Base-by-base conservation (phyloP, 2,888 invertebrate species). In the Vanessa cardui region DNA sequence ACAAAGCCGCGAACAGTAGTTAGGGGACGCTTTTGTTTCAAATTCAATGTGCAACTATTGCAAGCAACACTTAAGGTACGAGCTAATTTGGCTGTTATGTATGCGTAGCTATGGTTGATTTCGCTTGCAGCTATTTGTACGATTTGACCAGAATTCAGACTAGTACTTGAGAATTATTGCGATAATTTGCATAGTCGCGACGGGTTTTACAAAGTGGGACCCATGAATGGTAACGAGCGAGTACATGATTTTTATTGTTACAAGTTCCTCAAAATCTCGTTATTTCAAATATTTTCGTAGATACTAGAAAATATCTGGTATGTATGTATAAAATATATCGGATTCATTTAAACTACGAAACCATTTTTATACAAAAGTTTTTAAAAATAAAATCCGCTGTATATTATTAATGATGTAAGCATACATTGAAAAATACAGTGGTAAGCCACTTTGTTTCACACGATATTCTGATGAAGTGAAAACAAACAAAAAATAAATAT, bases 11-110 rank as follows among this genome's bases (percentile, higher is more conserved):
- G 80, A 83, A 85, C 77, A 78, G 77, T 81, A 77, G 83, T 79
- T 80, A 82, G 86, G 84, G 90, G 81, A 75, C 75, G 81, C 88
- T 80, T 82, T 92, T 92, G 91, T 91, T 91, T 92, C 89, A 89
- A 85, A 83, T 81, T 85, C 80, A 83, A 88, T 86, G 80, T 82
- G 80, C 64, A 71, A 68, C 70, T 71, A 70, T 73, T 68, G 66
- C 56, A 62, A 67, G 68, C 68, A 63, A 58, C 46, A 52, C 44
- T 44, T 64, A 46, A 12, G 21, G 44, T 45, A 54, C 50, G 58
- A 47, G 50, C 50, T 20, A 71, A 61, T 72, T 62, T 66, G 54
- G 20, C 44, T 60, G 60, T 67, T 74, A 71, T 62, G 12, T 1
- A n/a, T 8, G 33, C 20, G 46, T 15, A 44, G 50, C 65, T 70